Evolutionary conservation across 2,888 invertebrate species (phyloP), one percentile per base, ranked within the genome.

Genomic region (Aradus depressus): DNA sequence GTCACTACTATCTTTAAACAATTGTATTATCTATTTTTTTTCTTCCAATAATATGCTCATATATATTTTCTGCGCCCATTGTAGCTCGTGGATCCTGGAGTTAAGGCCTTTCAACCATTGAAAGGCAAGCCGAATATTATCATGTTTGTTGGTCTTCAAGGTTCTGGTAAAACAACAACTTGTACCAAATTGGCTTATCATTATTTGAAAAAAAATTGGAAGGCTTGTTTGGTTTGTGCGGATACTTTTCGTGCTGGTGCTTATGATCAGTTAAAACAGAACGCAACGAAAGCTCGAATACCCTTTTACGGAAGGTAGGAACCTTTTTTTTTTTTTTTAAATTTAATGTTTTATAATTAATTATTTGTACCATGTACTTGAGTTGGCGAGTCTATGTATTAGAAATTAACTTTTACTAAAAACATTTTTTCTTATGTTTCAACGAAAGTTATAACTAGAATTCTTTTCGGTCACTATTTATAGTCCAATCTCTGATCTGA

Each of bases 201-300:
- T 70, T 99, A 97, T 70, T 80, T 95, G 67, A 89, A 93, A 66
- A 97, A 97, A 70, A 96, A 96, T 63, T 98, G 98, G 98, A 98
- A 98, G 68, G 91, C 96, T 21, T 93, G 92, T 66, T 74, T 98
- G 44, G 96, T 98, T 26, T 98, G 98, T 71, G 98, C 98, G 4
- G 98, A 98, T 70, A 98, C 98, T 42, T 99, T 98, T 74, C 81
- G 98, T 72, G 98, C 98, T 63, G 98, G 98, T 69, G 98, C 98
- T 55, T 99, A 97, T 65, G 98, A 99, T 74, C 98, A 98, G 72
- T 81, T 98, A 54, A 98, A 98, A 75, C 97, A 98, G 68, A 97
- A 96, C 72, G 95, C 96, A 63, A 96, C 96, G 14, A 96, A 96
- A 72, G 96, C 97, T 31, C 80, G 97, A 63, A 98, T 98, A 72